Evolutionary conservation across 1,140 invertebrate genomes (phyloP), one percentile per base, ranked within the genome.

Genomic region (Heliconius hewitsoni): DNA sequence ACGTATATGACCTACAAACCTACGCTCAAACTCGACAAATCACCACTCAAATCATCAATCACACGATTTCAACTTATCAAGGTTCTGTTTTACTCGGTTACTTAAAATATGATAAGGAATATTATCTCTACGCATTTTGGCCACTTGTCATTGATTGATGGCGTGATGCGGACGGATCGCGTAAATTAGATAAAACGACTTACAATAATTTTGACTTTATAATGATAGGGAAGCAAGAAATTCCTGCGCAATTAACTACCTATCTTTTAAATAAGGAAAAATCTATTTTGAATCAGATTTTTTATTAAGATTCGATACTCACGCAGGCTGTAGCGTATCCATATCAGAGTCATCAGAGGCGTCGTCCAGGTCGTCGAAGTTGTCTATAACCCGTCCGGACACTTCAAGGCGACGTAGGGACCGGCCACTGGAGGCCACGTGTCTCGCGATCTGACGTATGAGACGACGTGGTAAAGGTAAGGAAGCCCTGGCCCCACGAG

Each of bases 371-470:
- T 94, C 92, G 74, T 95, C 94, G 79, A 95, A 95, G 84, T 95
- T 95, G 87, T 95, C 94, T 77, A 95, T 95, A 85, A 95, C 87
- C n/a, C 93, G 86, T 30, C 94, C 94, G 13, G 92, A 95, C 71
- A 95, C 94, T 82, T 95, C 94, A 2, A 95, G 88, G 23, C 94
- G 87, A 8, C 93, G 89, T 50, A 95, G 86, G 8, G 93, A 94
- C 0, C 94, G 89, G n/a, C 94, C 94, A 42, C 91, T 93, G 76
- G 93, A 94, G 39, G 94, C 94, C 39, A 95, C 94, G 72, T 95
- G 92, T 42, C 94, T 83, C 42, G 94, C 94, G 66, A 95, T 95
- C 89, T 95, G 94, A 8, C 94, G 83, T 81, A 95, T 94, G 71
- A 95, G 86, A 27, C 91, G 88, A 9, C 93, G 89, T 13, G 94